Conservation (phyloP, 2,888 invertebrate genomes). For the Deilephila porcellus region DNA sequence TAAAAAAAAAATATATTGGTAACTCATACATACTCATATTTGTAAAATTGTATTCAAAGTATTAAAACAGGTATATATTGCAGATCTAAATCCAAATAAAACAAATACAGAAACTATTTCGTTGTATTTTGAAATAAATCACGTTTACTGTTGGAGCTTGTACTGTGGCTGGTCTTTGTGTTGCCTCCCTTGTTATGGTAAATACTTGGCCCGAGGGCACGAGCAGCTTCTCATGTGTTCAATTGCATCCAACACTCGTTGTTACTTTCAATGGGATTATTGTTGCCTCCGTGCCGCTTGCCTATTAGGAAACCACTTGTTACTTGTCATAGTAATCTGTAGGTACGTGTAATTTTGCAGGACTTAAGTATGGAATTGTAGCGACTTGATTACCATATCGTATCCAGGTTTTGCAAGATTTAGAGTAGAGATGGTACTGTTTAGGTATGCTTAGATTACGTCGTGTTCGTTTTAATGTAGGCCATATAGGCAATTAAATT, state of each 20-base stretch:
- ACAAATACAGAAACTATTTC: background rate
- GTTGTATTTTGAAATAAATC: slow-evolving; percentile 22
- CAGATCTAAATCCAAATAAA: background rate
- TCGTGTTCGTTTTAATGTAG: background rate
- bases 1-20: no score
- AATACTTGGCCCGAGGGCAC: slow-evolving; percentile 65
- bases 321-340: slow-evolving; percentile 1
- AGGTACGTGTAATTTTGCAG: slow-evolving; percentile 8
- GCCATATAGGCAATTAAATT: background rate
- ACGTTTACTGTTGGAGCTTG: slow-evolving; percentile 25
- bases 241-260: slow-evolving; percentile 30
- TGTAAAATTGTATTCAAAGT: background rate
- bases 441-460: background rate
- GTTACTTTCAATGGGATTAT: slow-evolving; percentile 54
- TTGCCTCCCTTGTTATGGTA: slow-evolving; percentile 75
- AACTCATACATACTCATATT: no score
- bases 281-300: slow-evolving; percentile 41
- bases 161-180: slow-evolving; percentile 36
- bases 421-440: background rate
- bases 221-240: slow-evolving; percentile 41
- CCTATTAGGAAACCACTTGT: slow-evolving; percentile 24
- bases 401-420: background rate
- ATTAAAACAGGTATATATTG: background rate
- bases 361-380: background rate
- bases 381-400: background rate